Evolutionary conservation across 1,140 invertebrate species (phyloP).

Genomic region (Drosophila ogumai): DNA sequence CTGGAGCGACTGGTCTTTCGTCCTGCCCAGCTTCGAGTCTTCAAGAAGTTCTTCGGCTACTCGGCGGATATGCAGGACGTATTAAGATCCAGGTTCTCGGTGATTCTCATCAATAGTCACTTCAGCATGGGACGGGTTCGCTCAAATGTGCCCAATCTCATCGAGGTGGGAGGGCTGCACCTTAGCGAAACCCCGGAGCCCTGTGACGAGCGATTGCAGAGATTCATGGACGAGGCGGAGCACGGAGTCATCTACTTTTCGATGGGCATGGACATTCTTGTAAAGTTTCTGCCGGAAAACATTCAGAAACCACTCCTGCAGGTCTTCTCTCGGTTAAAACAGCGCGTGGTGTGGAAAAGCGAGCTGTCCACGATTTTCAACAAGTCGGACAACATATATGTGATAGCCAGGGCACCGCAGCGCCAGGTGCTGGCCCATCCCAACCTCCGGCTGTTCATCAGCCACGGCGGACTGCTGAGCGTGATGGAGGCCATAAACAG

Average conservation of each 20-base stretch:
- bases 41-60: slow-evolving; percentile 63
- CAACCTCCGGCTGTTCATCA: slow-evolving; percentile 50
- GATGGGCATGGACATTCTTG: slow-evolving; percentile 87
- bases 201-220: slow-evolving; percentile 75
- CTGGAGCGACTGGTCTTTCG: slow-evolving; percentile 28
- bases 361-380: slow-evolving; percentile 69
- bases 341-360: slow-evolving; percentile 86
- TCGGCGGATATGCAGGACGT: slow-evolving; percentile 23
- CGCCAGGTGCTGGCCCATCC: slow-evolving; percentile 84
- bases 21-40: slow-evolving; percentile 66
- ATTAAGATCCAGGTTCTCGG: slow-evolving; percentile 28
- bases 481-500: slow-evolving; percentile 33
- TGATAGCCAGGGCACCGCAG: slow-evolving; percentile 86
- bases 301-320: slow-evolving; percentile 71
- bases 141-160: slow-evolving; percentile 64
- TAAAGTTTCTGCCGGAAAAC: slow-evolving; percentile 85
- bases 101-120: slow-evolving; percentile 68
- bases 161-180: slow-evolving; percentile 87
- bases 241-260: slow-evolving; percentile 88
- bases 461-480: slow-evolving; percentile 43
- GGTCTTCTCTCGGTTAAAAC: slow-evolving; percentile 47
- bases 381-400: slow-evolving; percentile 87
- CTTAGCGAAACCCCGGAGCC: slow-evolving; percentile 74
- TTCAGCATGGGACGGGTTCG: slow-evolving; percentile 59
- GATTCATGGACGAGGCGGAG: slow-evolving; percentile 86